Evolutionary conservation across 2,113 vertebrate genomes (phyloP), one percentile per base, ranked within the genome.

Genomic region (Motacilla tschutschensis): DNA sequence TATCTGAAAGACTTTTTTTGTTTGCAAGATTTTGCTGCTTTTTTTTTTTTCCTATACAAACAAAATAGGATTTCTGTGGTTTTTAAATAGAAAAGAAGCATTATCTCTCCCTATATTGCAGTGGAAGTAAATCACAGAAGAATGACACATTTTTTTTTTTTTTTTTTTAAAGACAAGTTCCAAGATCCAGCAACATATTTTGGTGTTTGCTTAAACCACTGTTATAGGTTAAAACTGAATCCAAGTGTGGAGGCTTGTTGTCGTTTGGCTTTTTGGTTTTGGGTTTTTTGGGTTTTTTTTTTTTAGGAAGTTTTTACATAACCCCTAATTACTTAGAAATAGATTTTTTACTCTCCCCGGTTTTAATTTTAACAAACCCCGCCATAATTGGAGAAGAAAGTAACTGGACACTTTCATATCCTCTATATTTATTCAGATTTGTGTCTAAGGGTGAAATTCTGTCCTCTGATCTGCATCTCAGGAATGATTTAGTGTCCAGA

Each of bases 181-280:
- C 43, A 48, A 67, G 20, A 83, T 9, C 2, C 19, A 67, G 38
- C 16, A 75, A 14, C 9, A 43, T 48, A 54, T 10, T 10, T 65
- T 70, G 3, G 14, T 48, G 7, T 65, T 79, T 78, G 65, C 28
- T 57, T 44, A 65, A 40, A 31, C 7, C 11, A 24, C 22, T 60
- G 5, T 33, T 79, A 64, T 8, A 59, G 8, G 22, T 81, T 17
- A 72, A 76, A 75, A 5, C n/a, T 18, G n/a, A 44, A 80, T 25
- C 4, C 18, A 44, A 51, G 44, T 51, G 2, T 26, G 8, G 20
- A 60, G 2, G 7, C 18, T 26, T 26, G 4, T 50, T 58, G 9
- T 6, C 41, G 8, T 12, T 31, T 13, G 8, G 7, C 3, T 14
- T 5, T n/a, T 26, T 25, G 5, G 3, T 17, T 5, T n/a, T 26